Evolutionary conservation across 2,888 invertebrate genomes (phyloP).

Genomic region (Torymus texanus): DNA sequence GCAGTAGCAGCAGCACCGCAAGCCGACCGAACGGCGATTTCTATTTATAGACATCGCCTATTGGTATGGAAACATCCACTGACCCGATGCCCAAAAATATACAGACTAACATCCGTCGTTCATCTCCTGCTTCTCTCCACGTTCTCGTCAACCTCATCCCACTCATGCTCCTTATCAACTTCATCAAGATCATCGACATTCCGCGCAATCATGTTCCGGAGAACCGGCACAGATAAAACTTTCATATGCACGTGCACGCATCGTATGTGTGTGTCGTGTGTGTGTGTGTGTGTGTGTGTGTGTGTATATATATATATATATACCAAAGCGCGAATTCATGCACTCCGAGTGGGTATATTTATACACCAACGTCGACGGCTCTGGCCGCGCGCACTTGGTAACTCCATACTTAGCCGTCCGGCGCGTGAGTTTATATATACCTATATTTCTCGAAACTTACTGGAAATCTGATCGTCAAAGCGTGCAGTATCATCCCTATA

Average conservation of each 20-base stretch:
- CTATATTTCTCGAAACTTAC: not conserved
- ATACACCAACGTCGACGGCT: not conserved
- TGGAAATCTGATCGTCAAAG: slow-evolving; percentile 43
- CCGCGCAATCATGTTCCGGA: too few species aligned
- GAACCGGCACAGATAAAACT: too few species aligned
- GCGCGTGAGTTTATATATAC: too few species aligned
- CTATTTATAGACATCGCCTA: slow-evolving; percentile 61
- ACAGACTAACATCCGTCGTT: not conserved
- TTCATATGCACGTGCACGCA: too few species aligned
- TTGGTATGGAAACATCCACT: slow-evolving; percentile 59
- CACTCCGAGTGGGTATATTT: not conserved
- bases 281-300: not conserved
- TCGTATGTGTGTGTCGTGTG: not conserved
- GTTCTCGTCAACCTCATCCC: too few species aligned
- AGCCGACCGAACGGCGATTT: slow-evolving; percentile 44
- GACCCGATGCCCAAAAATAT: slow-evolving; percentile 53
- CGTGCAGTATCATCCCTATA: too few species aligned
- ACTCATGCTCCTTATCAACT: too few species aligned
- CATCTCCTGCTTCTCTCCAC: too few species aligned
- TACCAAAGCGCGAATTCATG: not conserved
- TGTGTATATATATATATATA: too few species aligned
- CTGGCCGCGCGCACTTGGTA: not conserved
- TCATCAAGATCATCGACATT: too few species aligned
- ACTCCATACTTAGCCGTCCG: too few species aligned
- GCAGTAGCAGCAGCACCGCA: slow-evolving; percentile 39